phyloP scores from a whole-genome alignment of 2,113 vertebrate species.

The Arizona elegans region DNA sequence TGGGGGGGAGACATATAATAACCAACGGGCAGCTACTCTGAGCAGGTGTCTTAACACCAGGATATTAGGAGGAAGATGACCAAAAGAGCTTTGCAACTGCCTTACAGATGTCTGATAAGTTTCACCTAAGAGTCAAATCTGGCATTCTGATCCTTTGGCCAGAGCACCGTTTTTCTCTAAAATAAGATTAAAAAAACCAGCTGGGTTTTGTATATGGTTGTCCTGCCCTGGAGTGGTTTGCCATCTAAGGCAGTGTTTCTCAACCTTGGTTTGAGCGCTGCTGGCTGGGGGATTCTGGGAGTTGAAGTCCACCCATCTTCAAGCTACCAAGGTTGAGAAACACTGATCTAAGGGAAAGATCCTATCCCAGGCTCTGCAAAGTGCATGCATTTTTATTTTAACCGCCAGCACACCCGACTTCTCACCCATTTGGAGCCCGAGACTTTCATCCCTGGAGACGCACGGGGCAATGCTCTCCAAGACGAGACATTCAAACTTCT shows the following conservation, averaged over 20 bases:
- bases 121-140: too few species aligned
- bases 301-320: too few species aligned
- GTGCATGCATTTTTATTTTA: background rate
- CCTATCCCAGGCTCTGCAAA: background rate
- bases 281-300: too few species aligned
- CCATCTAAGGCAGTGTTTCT: too few species aligned
- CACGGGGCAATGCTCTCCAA: background rate
- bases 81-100: background rate
- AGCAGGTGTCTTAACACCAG: background rate
- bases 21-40: background rate
- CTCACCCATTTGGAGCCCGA: background rate
- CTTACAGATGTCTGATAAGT: background rate
- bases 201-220: background rate
- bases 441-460: background rate
- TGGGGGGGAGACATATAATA: background rate
- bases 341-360: background rate
- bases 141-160: background rate
- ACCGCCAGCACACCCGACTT: background rate
- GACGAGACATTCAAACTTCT: background rate
- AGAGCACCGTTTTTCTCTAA: background rate
- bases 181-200: background rate
- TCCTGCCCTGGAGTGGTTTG: background rate
- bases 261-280: too few species aligned
- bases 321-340: too few species aligned
- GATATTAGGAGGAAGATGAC: background rate